phyloP scores from a whole-genome alignment of 2,888 invertebrate genomes.

The Gymnocheta viridis region DNA sequence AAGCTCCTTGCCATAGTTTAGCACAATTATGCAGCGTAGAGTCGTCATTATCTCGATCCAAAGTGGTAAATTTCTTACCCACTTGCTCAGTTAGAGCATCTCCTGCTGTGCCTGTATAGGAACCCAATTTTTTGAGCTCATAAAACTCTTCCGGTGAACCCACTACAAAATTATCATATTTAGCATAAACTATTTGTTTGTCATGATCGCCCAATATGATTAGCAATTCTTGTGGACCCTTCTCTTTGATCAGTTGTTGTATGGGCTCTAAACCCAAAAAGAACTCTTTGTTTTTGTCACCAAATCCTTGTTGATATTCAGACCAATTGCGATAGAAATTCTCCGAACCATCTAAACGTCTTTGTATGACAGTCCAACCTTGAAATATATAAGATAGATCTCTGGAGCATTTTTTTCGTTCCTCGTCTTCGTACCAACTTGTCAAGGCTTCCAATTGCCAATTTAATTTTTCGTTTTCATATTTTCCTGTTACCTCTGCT shows the following conservation, averaged over 20 bases:
- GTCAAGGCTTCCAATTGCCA: constrained; percentile 53
- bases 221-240: constrained; percentile 32
- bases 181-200: constrained; percentile 50
- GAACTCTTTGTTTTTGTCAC: constrained; percentile 41
- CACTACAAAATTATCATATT: constrained; percentile 58
- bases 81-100: constrained; percentile 44
- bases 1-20: constrained; percentile 42
- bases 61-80: constrained; percentile 56
- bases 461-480: constrained; percentile 23
- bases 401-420: not conserved
- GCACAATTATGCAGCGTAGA: constrained; percentile 45
- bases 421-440: constrained; percentile 38
- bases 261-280: constrained; percentile 48
- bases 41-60: constrained; percentile 56
- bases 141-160: constrained; percentile 31
- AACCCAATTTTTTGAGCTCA: constrained; percentile 42
- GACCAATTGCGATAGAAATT: constrained; percentile 62
- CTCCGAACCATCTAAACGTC: constrained; percentile 53
- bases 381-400: constrained; percentile 44
- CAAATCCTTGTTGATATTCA: constrained; percentile 52
- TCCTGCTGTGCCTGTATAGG: constrained; percentile 49
- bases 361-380: constrained; percentile 51
- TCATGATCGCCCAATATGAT: constrained; percentile 55
- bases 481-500: constrained; percentile 13
- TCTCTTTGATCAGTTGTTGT: constrained; percentile 20